Base-by-base conservation (phyloP, 1,140 invertebrate genomes). In the Drosophila tristis region DNA sequence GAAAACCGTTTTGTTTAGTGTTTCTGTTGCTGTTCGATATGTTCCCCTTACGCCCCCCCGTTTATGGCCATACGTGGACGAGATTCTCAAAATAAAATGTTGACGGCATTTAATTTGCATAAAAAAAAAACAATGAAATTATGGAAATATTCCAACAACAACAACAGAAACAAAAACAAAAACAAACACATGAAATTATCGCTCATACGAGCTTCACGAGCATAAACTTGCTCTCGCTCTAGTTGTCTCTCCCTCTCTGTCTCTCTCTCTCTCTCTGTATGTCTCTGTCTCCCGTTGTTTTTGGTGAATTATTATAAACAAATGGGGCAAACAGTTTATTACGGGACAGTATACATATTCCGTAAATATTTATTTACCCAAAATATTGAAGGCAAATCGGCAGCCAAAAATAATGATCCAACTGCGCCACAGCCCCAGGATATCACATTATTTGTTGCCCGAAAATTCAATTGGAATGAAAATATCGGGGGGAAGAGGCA, bases 81-180 rank as follows among this genome's bases (percentile, higher is more conserved):
- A 73, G 71, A 74, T 74, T 42, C 60, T 56, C 51, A 64, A 74
- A 74, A 75, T 66, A 66, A 75, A 75, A 66, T 53, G 72, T 74
- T 75, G 67, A 70, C 67, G 53, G 53, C 67, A 70, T 58, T 66
- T 59, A 77, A 77, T 77, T 77, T 77, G 64, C 74, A 76, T 77
- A 77, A 57, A 67, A 66, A 59, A 57, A 59, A 57, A 23, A 55
- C 54, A 39, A 39, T 66, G 50, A 74, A 65, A 74, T 74, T 74
- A 75, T 75, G 71, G 72, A 75, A 75, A 75, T 75, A 65, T 59
- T 67, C 53, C 54, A 75, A 65, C 62, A 75, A 75, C 48, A 75
- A 55, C 49, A 29, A 20, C 20, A 1, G n/a, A n/a, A n/a, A 16
- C 16, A 20, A 1, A 0, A 29, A 59, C 43, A 75, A 66, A 54